Conservation (phyloP, 2,113 vertebrate species). For the Pogonocichla stellata region DNA sequence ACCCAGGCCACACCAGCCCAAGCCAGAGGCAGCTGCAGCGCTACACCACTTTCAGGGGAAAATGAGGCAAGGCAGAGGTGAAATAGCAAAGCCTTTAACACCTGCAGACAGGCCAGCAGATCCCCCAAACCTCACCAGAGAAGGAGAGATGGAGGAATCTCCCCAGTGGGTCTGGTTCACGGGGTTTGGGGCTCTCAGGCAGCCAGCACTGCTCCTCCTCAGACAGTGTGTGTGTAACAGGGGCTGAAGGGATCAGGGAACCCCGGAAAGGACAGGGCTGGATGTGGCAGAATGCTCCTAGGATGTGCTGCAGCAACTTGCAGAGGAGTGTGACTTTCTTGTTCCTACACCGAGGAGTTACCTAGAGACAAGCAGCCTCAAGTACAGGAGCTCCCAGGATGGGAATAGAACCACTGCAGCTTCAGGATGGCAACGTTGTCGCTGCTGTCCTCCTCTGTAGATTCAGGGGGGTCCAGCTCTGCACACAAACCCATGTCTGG, state of each 20-base stretch:
- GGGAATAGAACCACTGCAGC: not conserved
- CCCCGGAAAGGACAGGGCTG: not conserved
- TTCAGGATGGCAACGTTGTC: not conserved
- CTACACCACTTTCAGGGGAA: not conserved
- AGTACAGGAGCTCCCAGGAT: not conserved
- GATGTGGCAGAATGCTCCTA: not conserved
- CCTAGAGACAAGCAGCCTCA: not conserved
- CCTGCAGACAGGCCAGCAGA: not conserved
- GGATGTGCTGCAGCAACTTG: not conserved
- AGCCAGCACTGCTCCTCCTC: not conserved
- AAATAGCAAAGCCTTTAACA: not conserved
- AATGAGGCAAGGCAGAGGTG: not conserved
- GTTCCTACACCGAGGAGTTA: not conserved
- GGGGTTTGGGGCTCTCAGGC: not conserved
- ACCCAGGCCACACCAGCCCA: not conserved
- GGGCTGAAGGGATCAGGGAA: fast-evolving
- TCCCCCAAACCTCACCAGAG: not conserved
- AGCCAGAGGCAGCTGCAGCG: not conserved
- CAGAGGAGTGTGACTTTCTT: not conserved
- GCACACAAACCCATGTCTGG: not conserved
- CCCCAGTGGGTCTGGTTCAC: fast-evolving
- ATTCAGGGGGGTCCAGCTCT: not conserved
- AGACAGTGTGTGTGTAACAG: fast-evolving
- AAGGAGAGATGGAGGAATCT: not conserved
- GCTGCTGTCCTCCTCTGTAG: not conserved